phyloP scores from a whole-genome alignment of 2,888 invertebrate species.

The Catocala nupta region DNA sequence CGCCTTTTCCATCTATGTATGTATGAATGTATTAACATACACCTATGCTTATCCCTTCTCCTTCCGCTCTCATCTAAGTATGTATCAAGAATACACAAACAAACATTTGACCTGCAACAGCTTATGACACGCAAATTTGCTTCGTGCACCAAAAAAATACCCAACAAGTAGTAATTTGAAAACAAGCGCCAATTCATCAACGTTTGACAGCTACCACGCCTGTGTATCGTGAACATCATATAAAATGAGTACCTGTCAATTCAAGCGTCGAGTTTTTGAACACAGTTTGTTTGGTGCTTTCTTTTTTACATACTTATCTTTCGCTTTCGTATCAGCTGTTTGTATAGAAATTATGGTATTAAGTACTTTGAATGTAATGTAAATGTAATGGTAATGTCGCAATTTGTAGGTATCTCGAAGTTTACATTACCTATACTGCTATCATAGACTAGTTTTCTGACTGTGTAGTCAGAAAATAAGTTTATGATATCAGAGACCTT shows the following conservation, averaged over 20 bases:
- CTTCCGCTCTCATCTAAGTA: too few relatives aligned
- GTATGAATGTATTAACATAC: too few relatives aligned
- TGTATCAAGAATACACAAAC: not conserved
- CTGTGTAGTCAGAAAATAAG: too few relatives aligned
- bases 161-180: slow-evolving; percentile 18
- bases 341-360: slow-evolving; percentile 9
- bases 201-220: slow-evolving; percentile 24
- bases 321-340: slow-evolving; percentile 46
- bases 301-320: slow-evolving; percentile 45
- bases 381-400: too few relatives aligned
- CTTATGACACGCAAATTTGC: not conserved
- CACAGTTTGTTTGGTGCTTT: slow-evolving; percentile 35
- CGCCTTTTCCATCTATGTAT: too few relatives aligned
- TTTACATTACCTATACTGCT: too few relatives aligned
- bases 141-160: not conserved
- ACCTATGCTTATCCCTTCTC: too few relatives aligned
- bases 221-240: slow-evolving; percentile 16
- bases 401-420: too few relatives aligned
- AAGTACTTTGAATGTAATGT: too few relatives aligned
- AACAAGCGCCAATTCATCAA: slow-evolving; percentile 31
- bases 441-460: too few relatives aligned
- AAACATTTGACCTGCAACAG: not conserved
- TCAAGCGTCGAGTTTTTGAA: slow-evolving; percentile 24
- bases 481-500: too few relatives aligned
- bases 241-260: slow-evolving; percentile 42